Evolutionary conservation across 2,888 invertebrate genomes (phyloP), one percentile per base, ranked within the genome.

Genomic region (Caenorhabditis sp.): DNA sequence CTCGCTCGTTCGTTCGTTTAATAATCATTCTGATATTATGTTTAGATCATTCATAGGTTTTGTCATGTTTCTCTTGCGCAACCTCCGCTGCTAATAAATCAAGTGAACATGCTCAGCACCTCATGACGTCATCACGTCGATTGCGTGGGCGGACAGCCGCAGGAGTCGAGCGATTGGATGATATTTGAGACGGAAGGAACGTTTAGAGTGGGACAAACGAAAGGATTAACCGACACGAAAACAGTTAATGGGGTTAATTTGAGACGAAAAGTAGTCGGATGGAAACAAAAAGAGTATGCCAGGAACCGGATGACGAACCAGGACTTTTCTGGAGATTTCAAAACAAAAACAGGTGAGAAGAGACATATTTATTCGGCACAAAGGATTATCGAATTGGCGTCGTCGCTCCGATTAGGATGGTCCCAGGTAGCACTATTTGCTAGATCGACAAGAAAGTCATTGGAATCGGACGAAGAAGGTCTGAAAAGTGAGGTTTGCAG

Each of bases 171-270:
- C 37, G 53, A 15, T n/a, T n/a, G 11, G 45, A 27, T 48, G 65
- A 39, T 48, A 65, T 65, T 65, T 35, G 65, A 65, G 17, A 43
- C 37, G 11, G 22, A 9, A n/a, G 11, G 20, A 9, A 20, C 41
- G 56, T 35, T 24, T n/a, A 20, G 32, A n/a, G n/a, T n/a, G n/a
- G n/a, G n/a, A n/a, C n/a, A 43, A 26, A 52, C 13, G 32, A 63
- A 65, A 56, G 55, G 65, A 65, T 65, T 65, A 65, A 55, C 65
- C 65, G 65, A 65, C 65, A n/a, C n/a, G n/a, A 56, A 56, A 46
- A 8, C 53, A 45, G 53, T 5, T n/a, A n/a, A 32, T 35, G 2
- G 35, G 43, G 63, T 63, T 63, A 63, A 63, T 63, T 63, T 17
- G 53, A 53, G 62, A 20, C 20, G 17, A 6, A 43, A 62, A 52